Base-by-base conservation (phyloP, 2,888 invertebrate genomes). In the Bombylius major region DNA sequence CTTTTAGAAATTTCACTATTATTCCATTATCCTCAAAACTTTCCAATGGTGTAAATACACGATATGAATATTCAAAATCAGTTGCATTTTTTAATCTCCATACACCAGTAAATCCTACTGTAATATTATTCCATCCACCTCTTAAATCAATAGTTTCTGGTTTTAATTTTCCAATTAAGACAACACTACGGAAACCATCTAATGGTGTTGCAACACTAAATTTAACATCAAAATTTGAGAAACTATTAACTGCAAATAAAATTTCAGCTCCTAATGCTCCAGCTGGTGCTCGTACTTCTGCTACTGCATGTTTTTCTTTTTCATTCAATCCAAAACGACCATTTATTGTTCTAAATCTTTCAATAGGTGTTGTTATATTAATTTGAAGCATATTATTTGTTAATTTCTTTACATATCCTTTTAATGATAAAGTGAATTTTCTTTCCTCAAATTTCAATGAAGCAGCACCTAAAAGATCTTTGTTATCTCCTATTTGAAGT, bases 41-140 rank as follows among this genome's bases (percentile, higher is more conserved):
- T 64, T 82, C 80, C n/a, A 90, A 70, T 0, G 90, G 90, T 0
- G 89, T 87, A 66, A 82, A 87, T 47, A 89, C 72, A 62, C 84
- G 81, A 70, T 87, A 88, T 1, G 85, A 79, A 69, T 89, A 89
- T 60, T 88, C 84, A 61, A 90, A 87, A 70, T 89, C 83, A 12
- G 82, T 79, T 23, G 82, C 68, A 51, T 79, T 78, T 0, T 60
- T 55, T 61, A 65, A 66, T 34, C 69, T 83, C 85, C 88, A 89
- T 47, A 86, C 82, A 47, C 89, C 89, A 1, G 83, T 82, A 69
- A 89, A 86, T 9, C 90, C 90, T 36, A 84, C 78, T 52, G 84
- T 81, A 65, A 87, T 78, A 51, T 79, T 79, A 62, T 89, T 87
- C 82, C 87, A 89, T 31, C 84, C 84, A 32, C 86, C 78, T 55